These are phyloP conservation scores for Erethizon dorsatum DNA, from an alignment of 2,797 vertebrate genomes.

Conservation along the genomic window DNA sequence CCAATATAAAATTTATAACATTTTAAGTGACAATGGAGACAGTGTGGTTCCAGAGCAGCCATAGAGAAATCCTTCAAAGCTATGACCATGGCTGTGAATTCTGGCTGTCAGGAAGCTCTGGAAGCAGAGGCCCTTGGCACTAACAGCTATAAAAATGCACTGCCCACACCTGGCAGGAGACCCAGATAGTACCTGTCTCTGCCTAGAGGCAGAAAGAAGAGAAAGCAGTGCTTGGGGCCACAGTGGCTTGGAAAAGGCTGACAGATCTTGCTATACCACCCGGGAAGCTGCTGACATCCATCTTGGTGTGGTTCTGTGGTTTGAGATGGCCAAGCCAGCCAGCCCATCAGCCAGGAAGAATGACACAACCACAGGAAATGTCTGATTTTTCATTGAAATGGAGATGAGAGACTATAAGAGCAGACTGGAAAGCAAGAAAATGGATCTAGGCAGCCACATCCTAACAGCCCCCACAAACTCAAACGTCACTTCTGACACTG, in stretches of 20 bases:
- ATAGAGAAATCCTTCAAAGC: background rate
- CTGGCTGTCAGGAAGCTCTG: background rate
- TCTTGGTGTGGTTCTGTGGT: background rate
- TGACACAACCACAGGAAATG: background rate
- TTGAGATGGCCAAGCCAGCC: background rate
- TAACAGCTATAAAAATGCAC: background rate
- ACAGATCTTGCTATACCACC: background rate
- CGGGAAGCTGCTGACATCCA: background rate
- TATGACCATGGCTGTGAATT: background rate
- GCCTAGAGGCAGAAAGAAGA: background rate
- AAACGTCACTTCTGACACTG: background rate
- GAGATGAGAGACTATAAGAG: background rate
- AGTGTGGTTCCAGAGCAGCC: slow-evolving; percentile 27
- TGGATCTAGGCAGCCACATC: background rate
- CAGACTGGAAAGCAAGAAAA: background rate
- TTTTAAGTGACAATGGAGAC: background rate
- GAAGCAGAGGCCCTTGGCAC: background rate
- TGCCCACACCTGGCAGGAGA: background rate
- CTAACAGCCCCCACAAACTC: background rate
- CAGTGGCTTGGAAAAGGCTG: background rate
- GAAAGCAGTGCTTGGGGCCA: background rate
- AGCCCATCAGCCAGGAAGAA: background rate
- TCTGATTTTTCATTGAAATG: background rate
- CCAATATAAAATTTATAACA: slow-evolving; percentile 8
- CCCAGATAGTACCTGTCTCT: background rate